Evolutionary conservation across 2,113 vertebrate genomes (phyloP).

Genomic region (Polyodon spathula): DNA sequence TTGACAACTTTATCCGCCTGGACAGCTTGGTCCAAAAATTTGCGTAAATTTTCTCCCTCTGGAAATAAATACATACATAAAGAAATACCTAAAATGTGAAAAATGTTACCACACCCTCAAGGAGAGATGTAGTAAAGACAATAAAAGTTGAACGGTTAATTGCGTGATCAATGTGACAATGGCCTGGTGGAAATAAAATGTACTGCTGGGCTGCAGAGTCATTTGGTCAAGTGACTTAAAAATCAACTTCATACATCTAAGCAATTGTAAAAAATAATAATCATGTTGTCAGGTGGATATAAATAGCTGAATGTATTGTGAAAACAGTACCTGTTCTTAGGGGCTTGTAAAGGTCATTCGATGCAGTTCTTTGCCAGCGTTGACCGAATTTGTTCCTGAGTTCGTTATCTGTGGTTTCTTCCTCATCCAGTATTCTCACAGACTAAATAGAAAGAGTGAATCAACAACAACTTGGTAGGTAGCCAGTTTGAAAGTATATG

Average conservation of each 20-base stretch:
- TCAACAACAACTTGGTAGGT: not conserved
- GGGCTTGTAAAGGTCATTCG: conserved; percentile 87
- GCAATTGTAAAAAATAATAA: not conserved
- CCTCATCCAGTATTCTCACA: conserved; percentile 80
- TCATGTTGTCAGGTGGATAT: too few relatives aligned
- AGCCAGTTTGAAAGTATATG: too few relatives aligned
- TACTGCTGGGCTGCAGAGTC: too few relatives aligned
- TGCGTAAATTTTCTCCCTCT: conserved; percentile 80
- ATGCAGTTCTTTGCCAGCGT: conserved; percentile 91
- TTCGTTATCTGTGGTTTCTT: conserved; percentile 88
- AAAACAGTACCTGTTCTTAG: conserved; percentile 66
- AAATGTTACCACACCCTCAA: too few relatives aligned
- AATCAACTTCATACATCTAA: too few relatives aligned
- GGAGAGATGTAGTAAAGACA: too few relatives aligned
- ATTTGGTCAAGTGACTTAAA: too few relatives aligned
- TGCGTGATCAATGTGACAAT: too few relatives aligned
- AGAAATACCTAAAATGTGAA: too few relatives aligned
- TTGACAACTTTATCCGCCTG: conserved; percentile 86
- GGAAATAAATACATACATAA: too few relatives aligned
- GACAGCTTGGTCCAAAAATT: conserved; percentile 75
- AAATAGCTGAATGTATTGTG: not conserved
- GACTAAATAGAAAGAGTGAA: conserved; percentile 51
- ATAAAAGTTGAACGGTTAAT: too few relatives aligned
- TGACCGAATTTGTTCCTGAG: conserved; percentile 87
- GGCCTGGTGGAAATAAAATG: too few relatives aligned